Evolutionary conservation across 2,888 invertebrate species (phyloP), one percentile per base, ranked within the genome.

Genomic region (Eupelmus urozonus): DNA sequence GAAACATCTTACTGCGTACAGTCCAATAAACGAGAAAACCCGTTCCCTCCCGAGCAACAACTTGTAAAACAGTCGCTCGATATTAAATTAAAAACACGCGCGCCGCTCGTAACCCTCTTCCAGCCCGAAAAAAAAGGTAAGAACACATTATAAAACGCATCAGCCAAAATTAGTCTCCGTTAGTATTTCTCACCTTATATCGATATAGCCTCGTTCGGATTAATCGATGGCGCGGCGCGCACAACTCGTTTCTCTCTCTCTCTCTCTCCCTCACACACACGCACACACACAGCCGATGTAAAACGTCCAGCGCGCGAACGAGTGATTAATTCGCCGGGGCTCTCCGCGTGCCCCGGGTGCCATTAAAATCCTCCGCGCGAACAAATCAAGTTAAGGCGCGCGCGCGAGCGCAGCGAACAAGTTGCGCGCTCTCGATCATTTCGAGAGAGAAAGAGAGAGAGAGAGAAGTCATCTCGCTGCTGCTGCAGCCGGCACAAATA

Each of bases 321-420:
- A 34, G 75, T 69, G 75, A 75, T 75, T 75, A 75, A 75, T 75
- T 69, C 53, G 75, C 57, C 23, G 9, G 57, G 49, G 60, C 63
- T 25, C 25, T 25, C 25, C 27, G 34, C 5, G 7, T 45, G 13
- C 45, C 51, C 63, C 55, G 63, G 65, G 65, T 20, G 60, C 67
- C 69, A 75, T 69, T 67, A 75, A 75, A 75, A 69, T 75, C 51
- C 67, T 69, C 75, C 49, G 18, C 53, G 66, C 74, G 65, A 69
- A 75, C 75, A 69, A 69, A 75, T 75, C 69, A 29, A 75, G 75
- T 53, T 20, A 69, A 69, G 51, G 42, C 45, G 29, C 53, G 23
- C 11, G 42, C 23, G 27, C 29, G 27, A 42, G 49, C 7, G 34
- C 18, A 11, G 11, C 3, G 62, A 62, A 59, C 72, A 63, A 72